Percentiles rank a stretch among this genome's conserved stretches.
Evolutionary conservation across 2,797 vertebrate species (phyloP).

Genomic region (Hyperoplus immaculatus): DNA sequence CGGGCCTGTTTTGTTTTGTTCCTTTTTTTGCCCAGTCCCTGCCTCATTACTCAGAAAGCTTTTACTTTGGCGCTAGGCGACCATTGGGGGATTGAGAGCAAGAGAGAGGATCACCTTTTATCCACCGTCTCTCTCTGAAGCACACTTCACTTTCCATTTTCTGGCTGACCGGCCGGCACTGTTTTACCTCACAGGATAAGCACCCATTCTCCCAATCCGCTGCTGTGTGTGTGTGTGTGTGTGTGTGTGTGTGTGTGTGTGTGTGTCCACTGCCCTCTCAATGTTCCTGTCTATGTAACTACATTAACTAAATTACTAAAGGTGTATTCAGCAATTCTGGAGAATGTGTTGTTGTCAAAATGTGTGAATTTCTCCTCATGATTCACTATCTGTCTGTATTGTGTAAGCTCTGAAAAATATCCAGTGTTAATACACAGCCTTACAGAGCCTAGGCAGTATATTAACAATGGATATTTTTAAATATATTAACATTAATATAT

Average conservation of each 20-base stretch:
- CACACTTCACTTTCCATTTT: slow-evolving; percentile 79
- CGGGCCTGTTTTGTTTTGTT: background rate
- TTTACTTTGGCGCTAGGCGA: slow-evolving; percentile 37
- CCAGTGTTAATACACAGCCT: too few relatives aligned
- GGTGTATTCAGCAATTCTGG: too few relatives aligned
- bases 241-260: background rate
- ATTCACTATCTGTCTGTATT: too few relatives aligned
- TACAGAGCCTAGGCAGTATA: too few relatives aligned
- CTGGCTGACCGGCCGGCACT: slow-evolving; percentile 67
- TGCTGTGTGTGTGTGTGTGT: slow-evolving; percentile 4
- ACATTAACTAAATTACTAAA: too few relatives aligned
- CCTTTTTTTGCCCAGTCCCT: slow-evolving; percentile 1
- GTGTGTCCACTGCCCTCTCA: background rate
- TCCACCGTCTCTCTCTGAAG: slow-evolving; percentile 61
- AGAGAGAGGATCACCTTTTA: slow-evolving; percentile 68
- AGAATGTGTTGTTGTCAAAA: too few relatives aligned
- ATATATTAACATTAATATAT: too few relatives aligned
- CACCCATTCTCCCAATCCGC: slow-evolving; percentile 21
- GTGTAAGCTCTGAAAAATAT: too few relatives aligned
- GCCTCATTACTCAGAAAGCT: slow-evolving; percentile 46
- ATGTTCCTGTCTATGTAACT: background rate
- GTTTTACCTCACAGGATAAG: slow-evolving; percentile 61
- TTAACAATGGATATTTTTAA: too few relatives aligned
- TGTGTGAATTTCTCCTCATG: too few relatives aligned
- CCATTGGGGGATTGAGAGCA: slow-evolving; percentile 40